phyloP scores from a whole-genome alignment of 2,113 vertebrate species.

The Varanus komodoensis region DNA sequence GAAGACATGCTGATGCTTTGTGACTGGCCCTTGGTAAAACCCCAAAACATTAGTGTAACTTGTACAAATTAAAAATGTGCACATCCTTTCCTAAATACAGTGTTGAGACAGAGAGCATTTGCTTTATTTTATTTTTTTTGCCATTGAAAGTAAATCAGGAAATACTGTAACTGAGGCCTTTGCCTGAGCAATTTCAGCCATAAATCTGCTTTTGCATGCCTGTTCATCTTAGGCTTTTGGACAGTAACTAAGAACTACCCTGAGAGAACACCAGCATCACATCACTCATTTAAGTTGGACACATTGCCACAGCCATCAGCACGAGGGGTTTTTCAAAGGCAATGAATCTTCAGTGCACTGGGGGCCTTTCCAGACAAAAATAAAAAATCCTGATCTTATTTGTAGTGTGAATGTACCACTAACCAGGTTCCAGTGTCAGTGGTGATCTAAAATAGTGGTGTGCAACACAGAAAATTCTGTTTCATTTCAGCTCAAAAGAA shows the following conservation, averaged over 20 bases:
- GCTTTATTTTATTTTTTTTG: conserved; percentile 22
- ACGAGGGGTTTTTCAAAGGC: conserved; percentile 21
- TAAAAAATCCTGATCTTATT: neutral
- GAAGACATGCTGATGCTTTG: neutral
- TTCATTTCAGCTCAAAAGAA: too few relatives aligned
- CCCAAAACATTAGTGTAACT: neutral
- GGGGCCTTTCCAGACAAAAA: neutral
- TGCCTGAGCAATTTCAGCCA: neutral
- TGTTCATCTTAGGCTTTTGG: conserved; percentile 22
- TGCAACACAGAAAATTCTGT: too few relatives aligned
- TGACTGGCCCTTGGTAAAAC: accelerated
- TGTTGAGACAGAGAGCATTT: neutral
- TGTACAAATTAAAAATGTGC: conserved; percentile 13
- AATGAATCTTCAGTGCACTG: neutral
- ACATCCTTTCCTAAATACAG: neutral
- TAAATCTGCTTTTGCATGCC: conserved; percentile 32
- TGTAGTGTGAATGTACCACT: neutral
- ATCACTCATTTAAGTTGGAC: conserved; percentile 36
- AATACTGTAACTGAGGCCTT: conserved; percentile 19
- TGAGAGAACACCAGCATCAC: conserved; percentile 28
- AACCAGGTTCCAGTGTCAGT: neutral
- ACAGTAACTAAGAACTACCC: conserved; percentile 32
- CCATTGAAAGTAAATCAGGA: neutral
- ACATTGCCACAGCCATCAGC: accelerated
- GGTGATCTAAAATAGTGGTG: neutral